A percentile compares a stretch with the other conserved stretches of the same genome.
These are phyloP conservation scores for Trissonchulus latispiculum DNA, from an alignment of 2,888 invertebrate species.

Conservation along the genomic window DNA sequence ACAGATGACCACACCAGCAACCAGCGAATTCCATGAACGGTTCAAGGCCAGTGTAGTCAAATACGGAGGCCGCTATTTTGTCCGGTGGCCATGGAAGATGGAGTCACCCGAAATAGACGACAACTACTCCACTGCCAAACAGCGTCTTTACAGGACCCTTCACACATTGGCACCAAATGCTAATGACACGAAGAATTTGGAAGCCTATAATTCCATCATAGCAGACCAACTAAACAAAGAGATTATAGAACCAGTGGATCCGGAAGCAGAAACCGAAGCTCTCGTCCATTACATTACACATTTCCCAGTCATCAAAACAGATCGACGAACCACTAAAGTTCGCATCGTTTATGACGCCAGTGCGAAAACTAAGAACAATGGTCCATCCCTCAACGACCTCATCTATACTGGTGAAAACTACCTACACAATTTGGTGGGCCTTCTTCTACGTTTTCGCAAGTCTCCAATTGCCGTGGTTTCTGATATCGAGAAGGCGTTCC, in stretches of 20 bases:
- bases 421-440: neutral
- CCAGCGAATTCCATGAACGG: neutral
- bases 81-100: neutral
- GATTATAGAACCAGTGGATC: neutral
- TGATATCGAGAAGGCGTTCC: conserved; percentile 33
- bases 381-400: conserved; percentile 2
- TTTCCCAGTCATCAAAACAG: neutral
- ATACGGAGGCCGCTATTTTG: neutral
- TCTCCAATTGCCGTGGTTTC: neutral
- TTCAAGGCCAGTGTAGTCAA: neutral
- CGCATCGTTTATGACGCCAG: conserved; percentile 4
- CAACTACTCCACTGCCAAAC: neutral
- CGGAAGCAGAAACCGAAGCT: neutral
- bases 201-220: neutral
- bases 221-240: neutral
- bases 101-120: neutral
- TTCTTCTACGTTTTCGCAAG: neutral
- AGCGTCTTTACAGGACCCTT: neutral
- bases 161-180: neutral
- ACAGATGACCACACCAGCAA: neutral
- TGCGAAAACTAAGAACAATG: neutral
- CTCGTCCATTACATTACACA: neutral
- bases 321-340: neutral
- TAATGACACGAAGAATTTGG: neutral
- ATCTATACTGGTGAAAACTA: neutral